A percentile compares a stretch with the other conserved stretches of the same genome.
Conservation (phyloP, 2,113 vertebrate species). For the Nesoenas mayeri region DNA sequence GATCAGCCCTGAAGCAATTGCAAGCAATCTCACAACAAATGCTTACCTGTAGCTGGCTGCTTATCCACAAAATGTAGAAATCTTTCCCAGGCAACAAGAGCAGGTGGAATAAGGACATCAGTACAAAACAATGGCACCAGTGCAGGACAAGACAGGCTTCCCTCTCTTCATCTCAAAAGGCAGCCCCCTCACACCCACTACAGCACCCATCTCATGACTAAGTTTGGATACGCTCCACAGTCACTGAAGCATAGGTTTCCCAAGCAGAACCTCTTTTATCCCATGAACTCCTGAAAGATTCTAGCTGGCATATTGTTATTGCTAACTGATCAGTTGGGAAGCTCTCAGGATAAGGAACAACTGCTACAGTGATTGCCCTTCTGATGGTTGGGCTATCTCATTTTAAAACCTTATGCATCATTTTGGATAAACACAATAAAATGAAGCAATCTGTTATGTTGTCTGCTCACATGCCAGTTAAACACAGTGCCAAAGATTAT, state of each 20-base stretch:
- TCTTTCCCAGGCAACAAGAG: background rate
- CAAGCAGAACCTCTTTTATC: background rate
- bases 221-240: background rate
- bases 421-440: background rate
- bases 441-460: background rate
- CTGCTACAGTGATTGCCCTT: background rate
- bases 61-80: background rate
- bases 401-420: background rate
- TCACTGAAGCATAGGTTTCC: background rate
- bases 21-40: background rate
- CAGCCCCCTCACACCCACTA: background rate
- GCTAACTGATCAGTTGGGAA: background rate
- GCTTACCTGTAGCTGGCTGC: background rate
- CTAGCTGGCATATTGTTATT: background rate
- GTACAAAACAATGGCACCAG: background rate
- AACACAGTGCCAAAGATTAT: background rate
- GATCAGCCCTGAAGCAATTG: background rate
- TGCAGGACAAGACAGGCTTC: background rate
- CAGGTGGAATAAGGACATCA: background rate
- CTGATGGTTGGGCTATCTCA: background rate
- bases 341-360: background rate
- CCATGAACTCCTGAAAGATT: background rate
- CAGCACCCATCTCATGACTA: background rate
- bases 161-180: background rate
- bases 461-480: background rate